Evolutionary conservation across 2,888 invertebrate species (phyloP).

Genomic region (Metallyticus violacea): DNA sequence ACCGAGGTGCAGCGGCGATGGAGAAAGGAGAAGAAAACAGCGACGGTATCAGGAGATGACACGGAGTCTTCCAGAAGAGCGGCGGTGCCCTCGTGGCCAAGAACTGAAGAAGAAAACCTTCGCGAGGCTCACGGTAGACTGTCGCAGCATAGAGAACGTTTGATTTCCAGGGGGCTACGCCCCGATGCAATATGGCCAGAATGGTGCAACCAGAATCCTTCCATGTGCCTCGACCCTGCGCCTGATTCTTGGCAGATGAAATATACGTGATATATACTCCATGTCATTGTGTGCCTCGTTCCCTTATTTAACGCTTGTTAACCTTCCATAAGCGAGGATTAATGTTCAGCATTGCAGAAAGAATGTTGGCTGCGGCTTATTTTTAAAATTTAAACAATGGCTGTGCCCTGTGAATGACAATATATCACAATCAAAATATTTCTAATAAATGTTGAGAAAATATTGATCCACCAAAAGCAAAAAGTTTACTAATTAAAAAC

Average conservation of each 20-base stretch:
- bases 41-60: background rate
- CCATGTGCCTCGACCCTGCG: constrained; percentile 57
- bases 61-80: background rate
- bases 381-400: background rate
- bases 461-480: too few species aligned
- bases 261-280: background rate
- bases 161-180: constrained; percentile 40
- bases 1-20: background rate
- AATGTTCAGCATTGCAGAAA: background rate
- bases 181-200: constrained; percentile 42
- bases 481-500: too few species aligned
- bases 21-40: background rate
- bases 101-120: constrained; percentile 18
- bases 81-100: background rate
- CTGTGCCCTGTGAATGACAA: background rate
- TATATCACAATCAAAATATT: too few species aligned
- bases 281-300: background rate
- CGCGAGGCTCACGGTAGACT: constrained; percentile 37
- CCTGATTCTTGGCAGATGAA: background rate
- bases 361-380: background rate
- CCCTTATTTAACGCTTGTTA: background rate
- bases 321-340: background rate
- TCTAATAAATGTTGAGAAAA: too few species aligned
- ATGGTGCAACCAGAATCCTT: constrained; percentile 46
- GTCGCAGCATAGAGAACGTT: constrained; percentile 39